Evolutionary conservation across 2,797 vertebrate genomes (phyloP).

Genomic region (Paedocypris micromegethes): DNA sequence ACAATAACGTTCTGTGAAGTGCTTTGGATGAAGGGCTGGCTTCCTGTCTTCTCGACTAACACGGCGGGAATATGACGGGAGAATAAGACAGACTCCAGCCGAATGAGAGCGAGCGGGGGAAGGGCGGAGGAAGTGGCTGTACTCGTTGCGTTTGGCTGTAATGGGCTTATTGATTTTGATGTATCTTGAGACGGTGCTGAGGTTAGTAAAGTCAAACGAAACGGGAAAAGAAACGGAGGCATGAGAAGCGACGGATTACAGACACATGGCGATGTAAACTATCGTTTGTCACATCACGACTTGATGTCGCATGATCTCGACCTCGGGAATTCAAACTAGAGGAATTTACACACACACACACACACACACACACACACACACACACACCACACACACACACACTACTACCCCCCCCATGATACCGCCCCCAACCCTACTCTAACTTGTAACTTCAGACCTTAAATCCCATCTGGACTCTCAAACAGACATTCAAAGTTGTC

Average conservation of each 20-base stretch:
- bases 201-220: constrained; percentile 17
- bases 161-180: constrained; percentile 46
- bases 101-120: constrained; percentile 34
- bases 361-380: too few species aligned
- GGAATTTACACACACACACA: too few species aligned
- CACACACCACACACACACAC: too few species aligned
- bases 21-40: constrained; percentile 18
- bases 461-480: too few species aligned
- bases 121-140: constrained; percentile 43
- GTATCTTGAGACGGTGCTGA: constrained; percentile 41
- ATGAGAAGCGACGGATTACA: constrained; percentile 29
- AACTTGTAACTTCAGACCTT: too few species aligned
- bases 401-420: too few species aligned
- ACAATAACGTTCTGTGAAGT: background rate
- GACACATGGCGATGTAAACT: constrained; percentile 31
- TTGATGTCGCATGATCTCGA: too few species aligned
- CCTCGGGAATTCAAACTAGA: too few species aligned
- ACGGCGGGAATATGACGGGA: constrained; percentile 50
- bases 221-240: background rate
- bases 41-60: constrained; percentile 33
- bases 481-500: too few species aligned
- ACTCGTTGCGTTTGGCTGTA: constrained; percentile 39
- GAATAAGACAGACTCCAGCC: constrained; percentile 39
- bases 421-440: too few species aligned
- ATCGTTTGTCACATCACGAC: too few species aligned